Evolutionary conservation across 1,140 invertebrate species (phyloP), one percentile per base, ranked within the genome.

Genomic region (Pseudobourletiella spinata): DNA sequence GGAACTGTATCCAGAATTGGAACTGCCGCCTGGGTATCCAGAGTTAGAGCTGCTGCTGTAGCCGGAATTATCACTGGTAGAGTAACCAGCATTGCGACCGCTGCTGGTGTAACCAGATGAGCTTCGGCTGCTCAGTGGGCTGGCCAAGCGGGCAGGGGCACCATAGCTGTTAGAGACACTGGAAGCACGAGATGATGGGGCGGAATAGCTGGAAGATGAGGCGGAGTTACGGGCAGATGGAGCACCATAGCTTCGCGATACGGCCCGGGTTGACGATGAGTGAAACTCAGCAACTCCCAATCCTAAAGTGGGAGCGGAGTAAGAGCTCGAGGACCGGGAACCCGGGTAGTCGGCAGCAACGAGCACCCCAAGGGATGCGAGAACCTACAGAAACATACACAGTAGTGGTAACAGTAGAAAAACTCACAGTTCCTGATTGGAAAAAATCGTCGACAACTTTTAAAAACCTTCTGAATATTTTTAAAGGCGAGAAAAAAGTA

Each of bases 301-400:
- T 29, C 64, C 64, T 16, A 20, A 55, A 0, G 22, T 11, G 14
- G 39, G 20, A 11, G 39, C 35, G 15, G 54, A 61, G 3, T 48
- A 35, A n/a, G 24, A 20, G 2, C 24, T 14, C 29, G 28, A 20
- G 20, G 50, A 60, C 2, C 44, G 39, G 24, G 14, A 3, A 15
- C 32, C 52, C 8, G 52, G 43, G 30, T 63, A 63, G 32, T 63
- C 60, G 18, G 57, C 61, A 26, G 51, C 20, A 11, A 52, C 52
- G 3, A 63, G 60, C 59, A 61, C n/a, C 46, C 50, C 60, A 14
- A 54, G 22, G 56, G 59, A 58, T 62, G 46, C 57, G 28, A 61
- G 16, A 29, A 61, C 35, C 46, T 51, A 25, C 14, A 25, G 6
- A 18, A 8, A 48, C 44, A 51, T 26, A 25, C 24, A 51, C 18